Evolutionary conservation across 2,113 vertebrate genomes (phyloP), one percentile per base, ranked within the genome.

Genomic region (Chionomys nivalis): DNA sequence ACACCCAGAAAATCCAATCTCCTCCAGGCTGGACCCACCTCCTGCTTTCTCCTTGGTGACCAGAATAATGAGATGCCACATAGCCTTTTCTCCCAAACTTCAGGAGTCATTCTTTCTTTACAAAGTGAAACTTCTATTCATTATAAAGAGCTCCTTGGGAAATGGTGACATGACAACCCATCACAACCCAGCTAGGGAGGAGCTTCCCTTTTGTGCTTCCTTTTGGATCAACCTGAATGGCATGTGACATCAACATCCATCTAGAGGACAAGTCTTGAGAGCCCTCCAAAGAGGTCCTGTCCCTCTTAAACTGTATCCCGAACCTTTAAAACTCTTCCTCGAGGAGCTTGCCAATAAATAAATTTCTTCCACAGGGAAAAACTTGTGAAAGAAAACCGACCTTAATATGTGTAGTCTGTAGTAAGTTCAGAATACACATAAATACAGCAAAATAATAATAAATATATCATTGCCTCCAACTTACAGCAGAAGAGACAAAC

Each of bases 71-170:
- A 66, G 44, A 75, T 73, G 47, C 28, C 81, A 89, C 39, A 11
- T 9, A 94, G 55, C 1, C 39, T 87, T 79, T 89, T 72, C 66
- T 95, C 26, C 21, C 65, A 65, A 78, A 78, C 63, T 36, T 93
- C 42, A 86, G 66, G 90, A 91, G 73, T 63, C 76, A 88, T 68
- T 92, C 83, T 76, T 70, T 33, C 44, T 89, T 93, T 78, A 87
- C 42, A 93, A 12, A 82, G 28, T 31, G 70, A 81, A 36, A 39
- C 3, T 61, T 89, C 87, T 73, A 19, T 44, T 79, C 21, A 5
- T 65, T 68, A 82, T 3, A 76, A 94, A 97, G 65, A 92, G 39
- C 77, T 17, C 17, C 85, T 90, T 5, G 5, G 11, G 9, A 55
- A 55, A 61, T 26, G 44, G 3, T 17, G 58, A 89, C 33, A 73